Conservation (phyloP, 1,140 invertebrate species). For the Drosophila oshimai region DNA sequence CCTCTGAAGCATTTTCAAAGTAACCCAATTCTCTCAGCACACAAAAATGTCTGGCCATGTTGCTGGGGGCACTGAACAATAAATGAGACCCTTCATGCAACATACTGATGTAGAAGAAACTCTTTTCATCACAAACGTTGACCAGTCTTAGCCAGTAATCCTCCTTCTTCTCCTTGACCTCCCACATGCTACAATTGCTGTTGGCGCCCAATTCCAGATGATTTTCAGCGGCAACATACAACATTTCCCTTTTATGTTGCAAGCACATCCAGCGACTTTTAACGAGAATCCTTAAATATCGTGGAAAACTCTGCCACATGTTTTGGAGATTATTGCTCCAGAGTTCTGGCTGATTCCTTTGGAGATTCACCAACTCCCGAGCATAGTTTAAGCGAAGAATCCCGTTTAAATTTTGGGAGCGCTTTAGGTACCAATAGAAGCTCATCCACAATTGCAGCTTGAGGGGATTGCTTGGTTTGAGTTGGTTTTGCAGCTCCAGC, state of each 20-base stretch:
- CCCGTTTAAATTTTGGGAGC: background rate
- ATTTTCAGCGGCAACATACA: slow-evolving; percentile 13
- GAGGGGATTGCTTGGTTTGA: slow-evolving; percentile 28
- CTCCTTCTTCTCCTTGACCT: background rate
- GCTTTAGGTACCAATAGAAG: slow-evolving; percentile 41
- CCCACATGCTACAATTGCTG: slow-evolving; percentile 51
- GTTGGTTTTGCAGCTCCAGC: slow-evolving; percentile 5
- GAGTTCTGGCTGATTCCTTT: background rate
- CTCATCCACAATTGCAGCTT: slow-evolving; percentile 43
- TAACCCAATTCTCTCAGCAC: background rate
- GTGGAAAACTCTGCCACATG: slow-evolving; percentile 49
- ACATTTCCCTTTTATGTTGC: slow-evolving; percentile 23
- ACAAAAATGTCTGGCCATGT: slow-evolving; percentile 12
- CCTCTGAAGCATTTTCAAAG: background rate
- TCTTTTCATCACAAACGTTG: slow-evolving; percentile 32
- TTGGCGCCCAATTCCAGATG: slow-evolving; percentile 42
- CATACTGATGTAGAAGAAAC: slow-evolving; percentile 30
- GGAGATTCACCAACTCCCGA: slow-evolving; percentile 4
- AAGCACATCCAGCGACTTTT: slow-evolving; percentile 43
- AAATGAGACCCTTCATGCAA: background rate
- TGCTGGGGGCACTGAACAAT: slow-evolving; percentile 1
- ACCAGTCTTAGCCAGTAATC: slow-evolving; percentile 17
- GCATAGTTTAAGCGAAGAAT: slow-evolving; percentile 37
- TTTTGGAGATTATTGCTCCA: slow-evolving; percentile 41
- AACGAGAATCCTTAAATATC: slow-evolving; percentile 2